phyloP scores from a whole-genome alignment of 2,113 vertebrate genomes.

The Prochilodus magdalenae region DNA sequence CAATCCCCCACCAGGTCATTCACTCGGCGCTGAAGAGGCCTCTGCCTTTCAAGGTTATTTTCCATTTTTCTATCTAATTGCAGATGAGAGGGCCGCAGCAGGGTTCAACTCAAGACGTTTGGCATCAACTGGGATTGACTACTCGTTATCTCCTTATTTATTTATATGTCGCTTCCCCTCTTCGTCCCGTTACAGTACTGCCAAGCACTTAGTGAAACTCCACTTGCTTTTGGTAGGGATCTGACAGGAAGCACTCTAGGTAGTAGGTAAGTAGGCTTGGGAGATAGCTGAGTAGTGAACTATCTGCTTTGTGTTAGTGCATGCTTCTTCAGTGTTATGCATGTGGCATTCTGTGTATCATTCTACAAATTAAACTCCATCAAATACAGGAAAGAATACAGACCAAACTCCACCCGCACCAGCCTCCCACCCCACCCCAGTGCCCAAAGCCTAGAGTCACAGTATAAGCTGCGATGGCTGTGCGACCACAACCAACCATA shows the following conservation, averaged over 20 bases:
- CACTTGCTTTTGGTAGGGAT: not conserved
- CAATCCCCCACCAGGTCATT: not conserved
- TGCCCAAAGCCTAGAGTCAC: no score
- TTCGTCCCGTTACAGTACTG: not conserved
- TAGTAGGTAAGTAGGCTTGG: not conserved
- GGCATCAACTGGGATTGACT: not conserved
- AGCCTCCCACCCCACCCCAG: no score
- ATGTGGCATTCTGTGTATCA: no score
- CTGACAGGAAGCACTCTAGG: not conserved
- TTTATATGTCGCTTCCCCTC: not conserved
- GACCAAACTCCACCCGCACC: no score
- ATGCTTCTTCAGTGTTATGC: not conserved
- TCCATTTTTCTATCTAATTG: slow-evolving; percentile 1
- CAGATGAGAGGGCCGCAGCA: not conserved
- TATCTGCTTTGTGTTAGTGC: not conserved
- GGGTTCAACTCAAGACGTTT: not conserved
- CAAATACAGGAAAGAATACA: no score
- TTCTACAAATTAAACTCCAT: no score
- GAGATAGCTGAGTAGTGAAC: not conserved
- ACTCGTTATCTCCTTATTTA: not conserved
- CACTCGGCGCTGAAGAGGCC: not conserved
- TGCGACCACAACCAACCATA: no score
- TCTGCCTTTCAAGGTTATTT: not conserved
- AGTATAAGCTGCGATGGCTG: no score
- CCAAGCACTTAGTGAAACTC: not conserved